A percentile compares a stretch with the other conserved stretches of the same genome.
Evolutionary conservation across 1,140 invertebrate genomes (phyloP).

Genomic region (Vollenhovia emeryi): DNA sequence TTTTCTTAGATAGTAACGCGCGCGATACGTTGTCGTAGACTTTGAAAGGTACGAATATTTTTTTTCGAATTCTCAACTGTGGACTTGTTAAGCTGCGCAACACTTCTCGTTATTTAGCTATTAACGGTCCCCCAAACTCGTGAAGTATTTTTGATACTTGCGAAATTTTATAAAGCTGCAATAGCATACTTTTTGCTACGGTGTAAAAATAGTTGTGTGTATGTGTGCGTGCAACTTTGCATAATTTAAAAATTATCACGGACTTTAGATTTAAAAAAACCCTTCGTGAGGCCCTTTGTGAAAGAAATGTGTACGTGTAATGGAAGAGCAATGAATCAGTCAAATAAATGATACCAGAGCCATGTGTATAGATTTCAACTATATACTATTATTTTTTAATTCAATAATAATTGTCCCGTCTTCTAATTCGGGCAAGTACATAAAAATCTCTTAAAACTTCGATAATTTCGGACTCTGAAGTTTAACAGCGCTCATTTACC

Average conservation of each 20-base stretch:
- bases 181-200: not conserved
- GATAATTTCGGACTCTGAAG: slow-evolving; percentile 33
- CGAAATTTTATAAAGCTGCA: not conserved
- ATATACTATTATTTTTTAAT: slow-evolving; percentile 50
- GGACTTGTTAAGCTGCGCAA: not conserved
- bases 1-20: slow-evolving; percentile 79
- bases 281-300: not conserved
- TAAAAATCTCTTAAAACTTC: slow-evolving; percentile 51
- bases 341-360: slow-evolving; percentile 28
- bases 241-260: not conserved
- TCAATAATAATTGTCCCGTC: slow-evolving; percentile 40
- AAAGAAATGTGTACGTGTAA: not conserved
- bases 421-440: slow-evolving; percentile 40
- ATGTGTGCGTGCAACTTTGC: not conserved
- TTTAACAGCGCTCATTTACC: slow-evolving; percentile 37
- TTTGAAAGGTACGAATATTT: slow-evolving; percentile 2
- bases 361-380: slow-evolving; percentile 34
- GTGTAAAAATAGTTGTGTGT: not conserved
- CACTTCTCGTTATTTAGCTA: not conserved
- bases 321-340: not conserved
- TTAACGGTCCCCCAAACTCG: not conserved
- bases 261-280: not conserved
- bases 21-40: not conserved
- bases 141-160: not conserved
- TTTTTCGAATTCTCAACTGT: not conserved